phyloP scores from a whole-genome alignment of 2,888 invertebrate genomes.

The Parnassius mnemosyne region DNA sequence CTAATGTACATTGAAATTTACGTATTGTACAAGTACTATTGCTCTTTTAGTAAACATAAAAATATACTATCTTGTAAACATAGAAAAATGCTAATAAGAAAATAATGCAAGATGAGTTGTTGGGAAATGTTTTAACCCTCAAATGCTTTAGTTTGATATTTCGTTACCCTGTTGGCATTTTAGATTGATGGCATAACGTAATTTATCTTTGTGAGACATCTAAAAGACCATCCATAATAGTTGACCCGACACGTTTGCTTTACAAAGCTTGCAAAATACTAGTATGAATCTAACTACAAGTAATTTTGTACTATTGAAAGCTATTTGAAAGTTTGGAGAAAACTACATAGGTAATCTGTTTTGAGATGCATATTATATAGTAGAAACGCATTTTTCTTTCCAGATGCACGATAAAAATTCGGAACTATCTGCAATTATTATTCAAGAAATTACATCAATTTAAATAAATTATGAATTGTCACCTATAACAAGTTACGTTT shows the following conservation, averaged over 20 bases:
- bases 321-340: neutral
- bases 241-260: constrained; percentile 41
- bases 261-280: constrained; percentile 39
- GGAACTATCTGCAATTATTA: too few species aligned
- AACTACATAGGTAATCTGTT: too few species aligned
- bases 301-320: constrained; percentile 18
- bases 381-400: too few species aligned
- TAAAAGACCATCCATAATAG: constrained; percentile 44
- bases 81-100: neutral
- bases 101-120: neutral
- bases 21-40: neutral
- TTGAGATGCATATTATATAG: too few species aligned
- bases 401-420: too few species aligned
- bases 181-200: constrained; percentile 47
- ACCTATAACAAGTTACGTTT: too few species aligned
- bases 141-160: constrained; percentile 26
- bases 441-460: too few species aligned
- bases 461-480: too few species aligned
- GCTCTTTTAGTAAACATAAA: neutral
- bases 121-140: constrained; percentile 7
- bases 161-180: constrained; percentile 41
- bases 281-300: constrained; percentile 27
- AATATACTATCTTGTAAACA: too few species aligned
- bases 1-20: constrained; percentile 12
- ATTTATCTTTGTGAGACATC: constrained; percentile 47